These are phyloP conservation scores for Drosophila pseudotalamancana DNA, from an alignment of 2,888 invertebrate species.

Conservation along the genomic window DNA sequence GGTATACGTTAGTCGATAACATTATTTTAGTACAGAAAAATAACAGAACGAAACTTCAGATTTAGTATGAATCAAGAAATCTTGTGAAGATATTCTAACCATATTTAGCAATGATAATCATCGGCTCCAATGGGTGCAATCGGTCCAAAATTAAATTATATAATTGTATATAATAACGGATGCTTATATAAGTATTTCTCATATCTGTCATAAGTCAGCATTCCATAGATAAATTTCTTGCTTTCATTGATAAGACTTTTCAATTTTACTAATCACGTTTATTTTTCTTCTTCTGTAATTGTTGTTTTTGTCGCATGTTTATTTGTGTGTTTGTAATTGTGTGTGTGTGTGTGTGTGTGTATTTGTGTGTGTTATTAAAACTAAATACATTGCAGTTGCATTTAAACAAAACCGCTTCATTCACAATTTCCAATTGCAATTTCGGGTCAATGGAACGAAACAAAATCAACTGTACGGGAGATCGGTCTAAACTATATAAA, in stretches of 20 bases:
- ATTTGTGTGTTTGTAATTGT: slow-evolving; percentile 36
- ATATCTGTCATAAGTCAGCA: not conserved
- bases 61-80: no score
- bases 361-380: slow-evolving; percentile 49
- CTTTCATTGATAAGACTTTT: slow-evolving; percentile 38
- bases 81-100: no score
- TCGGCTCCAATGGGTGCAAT: no score
- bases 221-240: not conserved
- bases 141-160: not conserved
- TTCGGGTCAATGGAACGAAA: slow-evolving; percentile 28
- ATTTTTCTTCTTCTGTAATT: slow-evolving; percentile 64
- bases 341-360: slow-evolving; percentile 49
- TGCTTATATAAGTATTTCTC: no score
- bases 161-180: no score
- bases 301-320: slow-evolving; percentile 46
- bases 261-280: slow-evolving; percentile 72
- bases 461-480: slow-evolving; percentile 48
- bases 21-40: no score
- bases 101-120: no score
- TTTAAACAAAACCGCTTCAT: slow-evolving; percentile 35
- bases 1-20: no score
- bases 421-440: slow-evolving; percentile 52
- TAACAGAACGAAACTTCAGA: no score
- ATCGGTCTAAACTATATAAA: slow-evolving; percentile 56
- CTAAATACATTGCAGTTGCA: slow-evolving; percentile 67